Conservation (phyloP, 2,888 invertebrate genomes). For the Brachyptera risi region DNA sequence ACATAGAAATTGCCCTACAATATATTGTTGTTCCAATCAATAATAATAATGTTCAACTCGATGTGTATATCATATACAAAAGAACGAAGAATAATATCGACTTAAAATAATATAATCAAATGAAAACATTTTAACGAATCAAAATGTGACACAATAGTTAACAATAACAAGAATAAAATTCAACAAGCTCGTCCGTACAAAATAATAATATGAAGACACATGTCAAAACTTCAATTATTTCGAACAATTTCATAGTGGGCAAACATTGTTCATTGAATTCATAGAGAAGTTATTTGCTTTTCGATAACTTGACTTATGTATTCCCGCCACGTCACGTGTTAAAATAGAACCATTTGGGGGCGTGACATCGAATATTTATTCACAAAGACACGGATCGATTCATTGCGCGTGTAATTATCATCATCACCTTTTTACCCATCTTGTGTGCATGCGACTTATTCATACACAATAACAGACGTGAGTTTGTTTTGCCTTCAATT, state of each 20-base stretch:
- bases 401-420: conserved; percentile 16
- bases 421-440: conserved; percentile 3
- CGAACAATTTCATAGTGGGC: conserved; percentile 3
- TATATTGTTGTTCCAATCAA: too few relatives aligned
- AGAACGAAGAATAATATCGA: conserved; percentile 10
- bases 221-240: conserved; percentile 2
- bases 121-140: conserved; percentile 21
- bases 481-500: too few relatives aligned
- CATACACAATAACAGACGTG: too few relatives aligned
- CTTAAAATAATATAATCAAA: conserved; percentile 19
- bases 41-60: too few relatives aligned
- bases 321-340: neutral
- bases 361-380: neutral
- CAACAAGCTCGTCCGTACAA: too few relatives aligned
- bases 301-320: neutral
- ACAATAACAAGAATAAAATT: conserved; percentile 14
- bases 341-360: neutral
- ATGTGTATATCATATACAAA: too few relatives aligned
- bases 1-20: too few relatives aligned
- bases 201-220: too few relatives aligned
- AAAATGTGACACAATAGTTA: conserved; percentile 13
- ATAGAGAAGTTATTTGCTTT: conserved; percentile 13
- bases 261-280: conserved; percentile 16
- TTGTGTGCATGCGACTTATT: neutral
- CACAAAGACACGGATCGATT: conserved; percentile 12